phyloP scores from a whole-genome alignment of 2,113 vertebrate genomes.

The Chloroceryle aenea region DNA sequence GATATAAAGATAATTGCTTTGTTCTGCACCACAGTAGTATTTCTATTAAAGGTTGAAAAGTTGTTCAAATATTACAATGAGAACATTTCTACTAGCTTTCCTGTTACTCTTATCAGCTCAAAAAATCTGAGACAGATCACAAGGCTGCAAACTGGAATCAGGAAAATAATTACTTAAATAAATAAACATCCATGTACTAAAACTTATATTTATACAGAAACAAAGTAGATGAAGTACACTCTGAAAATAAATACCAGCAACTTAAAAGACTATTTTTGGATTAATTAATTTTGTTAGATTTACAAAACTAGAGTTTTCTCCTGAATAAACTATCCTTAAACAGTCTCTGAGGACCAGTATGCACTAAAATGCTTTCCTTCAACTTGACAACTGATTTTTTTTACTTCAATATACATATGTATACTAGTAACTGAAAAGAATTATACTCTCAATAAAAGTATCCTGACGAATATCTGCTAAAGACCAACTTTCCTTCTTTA shows the following conservation, averaged over 20 bases:
- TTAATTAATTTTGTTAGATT: neutral
- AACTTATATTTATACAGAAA: neutral
- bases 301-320: neutral
- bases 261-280: neutral
- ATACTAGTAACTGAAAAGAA: neutral
- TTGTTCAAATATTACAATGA: neutral
- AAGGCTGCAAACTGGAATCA: neutral
- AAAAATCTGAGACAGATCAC: neutral
- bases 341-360: neutral
- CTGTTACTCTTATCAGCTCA: neutral
- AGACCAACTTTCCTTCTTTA: neutral
- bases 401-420: neutral
- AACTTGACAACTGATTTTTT: neutral
- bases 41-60: slow-evolving; percentile 1
- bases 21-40: slow-evolving; percentile 17
- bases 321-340: neutral
- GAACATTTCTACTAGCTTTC: neutral
- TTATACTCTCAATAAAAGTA: neutral
- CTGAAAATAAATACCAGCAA: neutral
- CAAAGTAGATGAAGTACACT: neutral
- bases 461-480: neutral
- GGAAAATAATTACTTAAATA: neutral
- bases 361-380: neutral
- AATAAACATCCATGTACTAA: neutral
- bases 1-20: slow-evolving; percentile 21